These are phyloP conservation scores for Lophotis ruficrista DNA, from an alignment of 2,113 vertebrate species.

Conservation along the genomic window DNA sequence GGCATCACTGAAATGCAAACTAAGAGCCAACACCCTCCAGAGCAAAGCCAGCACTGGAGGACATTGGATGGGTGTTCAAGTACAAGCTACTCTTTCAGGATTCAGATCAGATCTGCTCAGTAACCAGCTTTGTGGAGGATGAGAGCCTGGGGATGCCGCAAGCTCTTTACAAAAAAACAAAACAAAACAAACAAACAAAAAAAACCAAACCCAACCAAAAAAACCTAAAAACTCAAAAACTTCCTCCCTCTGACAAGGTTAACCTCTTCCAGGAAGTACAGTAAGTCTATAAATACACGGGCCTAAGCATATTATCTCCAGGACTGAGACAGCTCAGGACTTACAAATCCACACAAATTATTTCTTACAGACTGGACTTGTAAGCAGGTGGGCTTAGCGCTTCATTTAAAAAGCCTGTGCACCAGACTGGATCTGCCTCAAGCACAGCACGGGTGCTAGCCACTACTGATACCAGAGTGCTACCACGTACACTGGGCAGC, in stretches of 20 bases:
- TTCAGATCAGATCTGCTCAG: background rate
- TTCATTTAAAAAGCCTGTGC: background rate
- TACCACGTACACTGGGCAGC: background rate
- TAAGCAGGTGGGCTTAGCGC: background rate
- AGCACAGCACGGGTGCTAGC: background rate
- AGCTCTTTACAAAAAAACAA: background rate
- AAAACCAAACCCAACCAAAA: background rate
- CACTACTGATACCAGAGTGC: background rate
- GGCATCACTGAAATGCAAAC: slow-evolving; percentile 25
- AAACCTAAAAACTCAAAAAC: no score
- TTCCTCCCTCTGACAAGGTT: background rate
- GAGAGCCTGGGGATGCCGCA: background rate
- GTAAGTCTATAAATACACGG: slow-evolving; percentile 19
- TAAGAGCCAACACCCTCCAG: background rate
- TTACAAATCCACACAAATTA: slow-evolving; percentile 29
- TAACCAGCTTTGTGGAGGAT: background rate
- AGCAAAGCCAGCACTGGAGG: background rate
- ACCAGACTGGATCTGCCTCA: background rate
- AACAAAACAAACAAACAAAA: no score
- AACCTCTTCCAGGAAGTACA: background rate
- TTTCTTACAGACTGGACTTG: background rate
- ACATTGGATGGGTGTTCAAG: background rate
- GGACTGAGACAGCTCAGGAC: slow-evolving; percentile 10
- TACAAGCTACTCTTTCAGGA: background rate
- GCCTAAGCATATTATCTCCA: slow-evolving; percentile 5